Evolutionary conservation across 1,140 invertebrate species (phyloP).

Genomic region (Pachypeltis micranthus): DNA sequence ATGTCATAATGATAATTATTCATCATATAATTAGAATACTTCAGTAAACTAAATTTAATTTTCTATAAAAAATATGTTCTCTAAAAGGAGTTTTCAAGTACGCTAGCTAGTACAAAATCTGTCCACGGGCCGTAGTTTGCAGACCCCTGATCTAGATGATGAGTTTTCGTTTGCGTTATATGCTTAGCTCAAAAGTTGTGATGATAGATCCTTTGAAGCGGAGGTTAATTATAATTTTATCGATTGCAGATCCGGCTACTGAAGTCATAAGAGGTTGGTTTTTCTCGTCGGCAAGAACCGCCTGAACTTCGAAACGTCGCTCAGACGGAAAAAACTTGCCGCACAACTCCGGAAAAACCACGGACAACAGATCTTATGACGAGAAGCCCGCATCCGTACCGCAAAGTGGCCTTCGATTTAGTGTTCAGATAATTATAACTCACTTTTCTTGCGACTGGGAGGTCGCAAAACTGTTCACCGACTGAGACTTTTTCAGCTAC

Average conservation of each 20-base stretch:
- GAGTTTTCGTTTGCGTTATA: not conserved
- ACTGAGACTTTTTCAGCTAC: no score
- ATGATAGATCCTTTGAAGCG: no score
- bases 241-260: conserved; percentile 14
- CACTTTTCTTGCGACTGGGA: no score
- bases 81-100: not conserved
- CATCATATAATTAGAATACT: no score
- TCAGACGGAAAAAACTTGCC: not conserved
- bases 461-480: no score
- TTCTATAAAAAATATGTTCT: not conserved
- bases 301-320: not conserved
- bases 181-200: not conserved
- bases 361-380: no score
- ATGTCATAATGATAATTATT: no score
- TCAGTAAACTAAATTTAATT: no score
- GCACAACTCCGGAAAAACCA: no score
- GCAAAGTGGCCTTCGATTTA: not conserved
- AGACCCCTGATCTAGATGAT: not conserved
- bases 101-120: not conserved
- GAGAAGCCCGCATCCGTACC: not conserved
- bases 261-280: conserved; percentile 17
- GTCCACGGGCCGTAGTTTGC: not conserved
- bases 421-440: not conserved
- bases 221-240: no score
- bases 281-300: not conserved